phyloP scores from a whole-genome alignment of 2,797 vertebrate species.

The Gymnothorax javanicus region DNA sequence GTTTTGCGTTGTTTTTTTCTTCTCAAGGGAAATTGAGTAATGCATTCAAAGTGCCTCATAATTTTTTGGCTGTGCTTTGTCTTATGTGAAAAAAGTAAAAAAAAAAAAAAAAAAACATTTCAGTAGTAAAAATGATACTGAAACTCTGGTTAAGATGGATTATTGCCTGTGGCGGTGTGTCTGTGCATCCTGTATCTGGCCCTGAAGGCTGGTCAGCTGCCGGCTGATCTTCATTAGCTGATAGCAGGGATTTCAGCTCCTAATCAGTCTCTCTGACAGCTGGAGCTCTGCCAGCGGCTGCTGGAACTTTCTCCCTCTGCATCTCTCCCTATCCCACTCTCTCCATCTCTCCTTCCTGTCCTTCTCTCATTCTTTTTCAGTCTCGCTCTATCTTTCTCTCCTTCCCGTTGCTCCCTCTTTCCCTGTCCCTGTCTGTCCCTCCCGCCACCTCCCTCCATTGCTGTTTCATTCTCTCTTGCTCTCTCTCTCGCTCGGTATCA shows the following conservation, averaged over 20 bases:
- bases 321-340: background rate
- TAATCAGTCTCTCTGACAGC: conserved; percentile 70
- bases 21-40: too few species aligned
- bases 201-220: background rate
- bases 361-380: background rate
- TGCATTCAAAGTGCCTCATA: too few species aligned
- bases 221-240: conserved; percentile 58
- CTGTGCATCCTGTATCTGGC: background rate
- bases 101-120: too few species aligned
- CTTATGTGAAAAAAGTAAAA: too few species aligned
- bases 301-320: conserved; percentile 39
- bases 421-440: too few species aligned
- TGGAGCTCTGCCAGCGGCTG: conserved; percentile 69
- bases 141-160: too few species aligned
- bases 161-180: background rate
- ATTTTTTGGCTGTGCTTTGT: too few species aligned
- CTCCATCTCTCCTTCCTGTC: background rate
- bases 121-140: too few species aligned
- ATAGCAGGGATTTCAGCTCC: conserved; percentile 68
- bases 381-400: background rate
- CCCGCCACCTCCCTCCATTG: background rate
- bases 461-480: background rate
- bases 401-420: background rate
- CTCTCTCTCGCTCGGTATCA: background rate
- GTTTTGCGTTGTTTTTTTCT: too few species aligned